A percentile compares a stretch with the other conserved stretches of the same genome.
Evolutionary conservation across 2,113 vertebrate genomes (phyloP).

Genomic region (Heterocephalus glaber): DNA sequence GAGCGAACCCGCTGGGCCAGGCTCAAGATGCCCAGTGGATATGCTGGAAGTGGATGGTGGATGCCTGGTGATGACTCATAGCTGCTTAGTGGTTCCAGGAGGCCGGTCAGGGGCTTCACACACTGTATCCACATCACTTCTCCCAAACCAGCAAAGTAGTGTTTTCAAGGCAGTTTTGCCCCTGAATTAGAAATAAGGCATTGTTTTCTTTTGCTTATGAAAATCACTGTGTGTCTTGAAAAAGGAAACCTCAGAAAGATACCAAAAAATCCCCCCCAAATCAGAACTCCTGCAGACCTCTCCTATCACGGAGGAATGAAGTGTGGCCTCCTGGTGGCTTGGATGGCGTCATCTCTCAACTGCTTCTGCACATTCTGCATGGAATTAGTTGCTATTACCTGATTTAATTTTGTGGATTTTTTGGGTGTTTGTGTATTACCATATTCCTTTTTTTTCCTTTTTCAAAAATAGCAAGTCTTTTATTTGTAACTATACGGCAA

Average conservation of each 20-base stretch:
- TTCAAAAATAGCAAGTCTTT: background rate
- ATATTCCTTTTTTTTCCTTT: background rate
- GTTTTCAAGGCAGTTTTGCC: background rate
- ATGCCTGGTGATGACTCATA: background rate
- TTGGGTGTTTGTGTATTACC: background rate
- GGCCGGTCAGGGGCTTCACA: fast-evolving
- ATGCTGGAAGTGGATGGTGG: too few relatives aligned
- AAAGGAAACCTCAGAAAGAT: background rate
- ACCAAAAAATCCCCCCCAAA: background rate
- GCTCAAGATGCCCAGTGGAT: background rate
- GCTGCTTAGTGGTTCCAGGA: background rate
- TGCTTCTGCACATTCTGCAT: background rate
- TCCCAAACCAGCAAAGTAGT: background rate
- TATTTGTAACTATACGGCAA: background rate
- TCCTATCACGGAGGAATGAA: background rate
- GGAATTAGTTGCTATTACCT: background rate
- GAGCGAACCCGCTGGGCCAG: background rate
- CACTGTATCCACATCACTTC: background rate
- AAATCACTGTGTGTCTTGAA: background rate
- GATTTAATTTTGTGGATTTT: background rate
- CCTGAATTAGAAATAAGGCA: background rate
- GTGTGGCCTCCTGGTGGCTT: background rate
- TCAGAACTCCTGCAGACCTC: background rate
- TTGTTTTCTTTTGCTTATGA: background rate
- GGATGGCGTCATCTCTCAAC: too few relatives aligned